Evolutionary conservation across 2,888 invertebrate species (phyloP).

Genomic region (Odiellus spinosus): DNA sequence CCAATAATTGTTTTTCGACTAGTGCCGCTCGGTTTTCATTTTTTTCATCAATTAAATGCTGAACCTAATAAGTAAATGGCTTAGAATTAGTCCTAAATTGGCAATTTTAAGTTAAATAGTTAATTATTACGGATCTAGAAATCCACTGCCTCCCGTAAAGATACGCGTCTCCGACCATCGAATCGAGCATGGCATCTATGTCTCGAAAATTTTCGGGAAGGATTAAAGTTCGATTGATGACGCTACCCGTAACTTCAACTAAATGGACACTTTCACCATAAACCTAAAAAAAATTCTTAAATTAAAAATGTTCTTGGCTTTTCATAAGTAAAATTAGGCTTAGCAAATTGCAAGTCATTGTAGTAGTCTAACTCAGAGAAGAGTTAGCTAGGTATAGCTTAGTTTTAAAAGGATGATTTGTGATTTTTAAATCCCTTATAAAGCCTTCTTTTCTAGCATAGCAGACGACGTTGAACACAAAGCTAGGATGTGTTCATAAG

Average conservation of each 20-base stretch:
- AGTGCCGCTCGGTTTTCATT: constrained; percentile 33
- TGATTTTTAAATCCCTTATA: no score
- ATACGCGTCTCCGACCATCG: constrained; percentile 81
- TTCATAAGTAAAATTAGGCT: not conserved
- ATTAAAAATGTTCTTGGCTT: not conserved
- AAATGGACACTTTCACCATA: constrained; percentile 88
- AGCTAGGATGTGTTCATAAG: no score
- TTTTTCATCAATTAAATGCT: constrained; percentile 15
- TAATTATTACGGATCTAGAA: constrained; percentile 45
- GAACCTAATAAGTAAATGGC: constrained; percentile 22
- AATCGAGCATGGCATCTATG: constrained; percentile 51
- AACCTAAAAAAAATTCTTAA: constrained; percentile 43
- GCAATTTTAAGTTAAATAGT: not conserved
- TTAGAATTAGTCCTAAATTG: no score
- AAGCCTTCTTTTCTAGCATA: no score
- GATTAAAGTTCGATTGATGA: constrained; percentile 72
- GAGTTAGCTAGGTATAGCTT: not conserved
- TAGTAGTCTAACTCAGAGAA: not conserved
- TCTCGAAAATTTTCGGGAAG: constrained; percentile 70
- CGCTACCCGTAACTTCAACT: constrained; percentile 68
- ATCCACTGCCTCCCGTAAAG: constrained; percentile 81
- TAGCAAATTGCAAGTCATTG: not conserved
- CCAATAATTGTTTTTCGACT: constrained; percentile 71
- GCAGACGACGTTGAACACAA: no score
- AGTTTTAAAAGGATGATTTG: no score